Conservation (phyloP, 2,797 vertebrate species). For the Apodemus agrarius region DNA sequence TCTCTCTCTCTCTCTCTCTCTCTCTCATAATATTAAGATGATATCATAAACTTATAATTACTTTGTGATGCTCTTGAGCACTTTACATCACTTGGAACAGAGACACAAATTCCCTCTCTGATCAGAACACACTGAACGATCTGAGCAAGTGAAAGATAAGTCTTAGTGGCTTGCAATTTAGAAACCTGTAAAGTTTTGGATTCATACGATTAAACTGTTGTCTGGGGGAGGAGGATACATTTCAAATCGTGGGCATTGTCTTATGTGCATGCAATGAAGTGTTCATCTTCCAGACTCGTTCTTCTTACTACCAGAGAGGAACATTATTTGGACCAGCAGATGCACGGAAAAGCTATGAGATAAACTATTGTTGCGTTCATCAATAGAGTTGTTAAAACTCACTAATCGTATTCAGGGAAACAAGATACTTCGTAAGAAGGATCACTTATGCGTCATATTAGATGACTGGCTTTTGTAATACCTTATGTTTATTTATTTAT, state of each 20-base stretch:
- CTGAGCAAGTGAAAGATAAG: slow-evolving; percentile 83
- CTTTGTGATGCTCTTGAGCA: slow-evolving; percentile 85
- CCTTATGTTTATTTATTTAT: background rate
- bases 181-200: slow-evolving; percentile 81
- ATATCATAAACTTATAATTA: slow-evolving; percentile 91
- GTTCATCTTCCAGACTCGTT: slow-evolving; percentile 26
- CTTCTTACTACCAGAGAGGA: slow-evolving; percentile 32
- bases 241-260: slow-evolving; percentile 74
- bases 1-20: slow-evolving; percentile 87
- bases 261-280: slow-evolving; percentile 61
- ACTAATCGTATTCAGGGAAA: slow-evolving; percentile 42
- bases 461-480: slow-evolving; percentile 2
- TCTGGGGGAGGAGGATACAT: slow-evolving; percentile 61
- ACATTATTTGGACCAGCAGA: slow-evolving; percentile 43
- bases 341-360: background rate
- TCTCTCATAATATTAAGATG: slow-evolving; percentile 89
- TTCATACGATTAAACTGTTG: slow-evolving; percentile 71
- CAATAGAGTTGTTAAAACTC: background rate
- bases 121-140: slow-evolving; percentile 75
- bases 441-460: background rate
- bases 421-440: slow-evolving; percentile 20
- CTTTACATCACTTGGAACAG: slow-evolving; percentile 81
- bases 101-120: slow-evolving; percentile 84
- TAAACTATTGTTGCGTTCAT: slow-evolving; percentile 23
- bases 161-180: slow-evolving; percentile 81